phyloP scores from a whole-genome alignment of 2,113 vertebrate genomes.

The Polyodon spathula region DNA sequence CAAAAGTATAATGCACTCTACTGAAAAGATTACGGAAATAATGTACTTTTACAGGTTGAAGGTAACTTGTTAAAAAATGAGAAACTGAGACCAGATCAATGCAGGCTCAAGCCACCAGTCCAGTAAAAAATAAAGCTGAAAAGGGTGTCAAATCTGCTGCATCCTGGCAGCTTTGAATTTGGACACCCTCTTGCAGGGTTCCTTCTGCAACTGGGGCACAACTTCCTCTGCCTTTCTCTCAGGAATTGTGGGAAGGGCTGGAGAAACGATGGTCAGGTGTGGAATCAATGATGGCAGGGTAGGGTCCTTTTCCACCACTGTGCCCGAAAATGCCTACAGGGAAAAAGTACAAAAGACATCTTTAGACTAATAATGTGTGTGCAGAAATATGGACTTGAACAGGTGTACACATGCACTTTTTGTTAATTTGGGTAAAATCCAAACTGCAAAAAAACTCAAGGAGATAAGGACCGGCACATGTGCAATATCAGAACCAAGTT shows the following conservation, averaged over 20 bases:
- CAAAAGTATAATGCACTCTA: background rate
- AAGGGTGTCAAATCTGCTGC: conserved; percentile 47
- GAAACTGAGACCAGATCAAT: background rate
- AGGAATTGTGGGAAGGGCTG: conserved; percentile 78
- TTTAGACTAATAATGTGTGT: too few species aligned
- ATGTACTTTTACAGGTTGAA: background rate
- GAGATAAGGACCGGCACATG: background rate
- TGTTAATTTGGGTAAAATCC: too few species aligned
- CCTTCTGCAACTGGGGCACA: conserved; percentile 51
- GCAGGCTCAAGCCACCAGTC: background rate
- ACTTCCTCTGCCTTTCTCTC: conserved; percentile 82
- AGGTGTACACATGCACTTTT: too few species aligned
- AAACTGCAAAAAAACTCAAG: conserved; percentile 2
- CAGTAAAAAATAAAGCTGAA: background rate
- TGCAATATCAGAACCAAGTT: background rate
- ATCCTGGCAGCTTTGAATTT: conserved; percentile 92
- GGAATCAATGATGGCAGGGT: conserved; percentile 52
- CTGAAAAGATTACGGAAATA: background rate
- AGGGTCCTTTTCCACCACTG: conserved; percentile 87
- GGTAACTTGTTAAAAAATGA: background rate
- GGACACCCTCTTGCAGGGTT: conserved; percentile 57
- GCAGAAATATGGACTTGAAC: too few species aligned
- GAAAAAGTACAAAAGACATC: conserved; percentile 26
- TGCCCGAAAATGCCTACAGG: conserved; percentile 88
- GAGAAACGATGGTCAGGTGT: conserved; percentile 67